A percentile compares a stretch with the other conserved stretches of the same genome.
Evolutionary conservation across 2,797 vertebrate genomes (phyloP).

Genomic region (Pelodytes ibericus): DNA sequence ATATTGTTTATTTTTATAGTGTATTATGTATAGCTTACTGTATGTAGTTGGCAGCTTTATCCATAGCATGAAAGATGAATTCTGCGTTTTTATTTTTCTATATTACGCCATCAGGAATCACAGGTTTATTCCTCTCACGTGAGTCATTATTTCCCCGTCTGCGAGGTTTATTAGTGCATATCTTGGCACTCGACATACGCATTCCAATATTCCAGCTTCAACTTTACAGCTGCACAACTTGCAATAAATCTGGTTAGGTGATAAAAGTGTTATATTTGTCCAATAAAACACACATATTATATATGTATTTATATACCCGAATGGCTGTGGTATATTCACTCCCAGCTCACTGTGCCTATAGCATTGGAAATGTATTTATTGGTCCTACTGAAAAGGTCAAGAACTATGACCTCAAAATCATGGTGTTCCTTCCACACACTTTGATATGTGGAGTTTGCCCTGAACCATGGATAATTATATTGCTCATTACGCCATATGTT

Average conservation of each 20-base stretch:
- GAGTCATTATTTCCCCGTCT: constrained; percentile 24
- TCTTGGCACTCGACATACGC: constrained; percentile 9
- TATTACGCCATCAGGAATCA: neutral
- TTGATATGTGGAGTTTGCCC: no score
- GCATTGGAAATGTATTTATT: no score
- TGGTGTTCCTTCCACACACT: no score
- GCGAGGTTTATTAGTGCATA: constrained; percentile 29
- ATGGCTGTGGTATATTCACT: no score
- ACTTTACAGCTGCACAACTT: constrained; percentile 16
- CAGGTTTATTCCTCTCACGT: constrained; percentile 1
- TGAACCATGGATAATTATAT: no score
- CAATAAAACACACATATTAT: neutral
- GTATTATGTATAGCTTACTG: no score
- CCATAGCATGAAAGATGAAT: neutral
- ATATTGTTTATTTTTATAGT: no score
- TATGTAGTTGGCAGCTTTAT: neutral
- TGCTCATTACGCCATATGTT: no score
- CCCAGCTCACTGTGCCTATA: no score
- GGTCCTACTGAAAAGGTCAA: no score
- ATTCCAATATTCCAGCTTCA: neutral
- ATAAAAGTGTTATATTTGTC: neutral
- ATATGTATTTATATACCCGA: no score
- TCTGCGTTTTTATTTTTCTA: neutral
- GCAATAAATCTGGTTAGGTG: neutral
- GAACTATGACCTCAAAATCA: no score